A percentile compares a stretch with the other conserved stretches of the same genome.
Evolutionary conservation across 2,113 vertebrate species (phyloP).

Genomic region (Pterocles orientalis): DNA sequence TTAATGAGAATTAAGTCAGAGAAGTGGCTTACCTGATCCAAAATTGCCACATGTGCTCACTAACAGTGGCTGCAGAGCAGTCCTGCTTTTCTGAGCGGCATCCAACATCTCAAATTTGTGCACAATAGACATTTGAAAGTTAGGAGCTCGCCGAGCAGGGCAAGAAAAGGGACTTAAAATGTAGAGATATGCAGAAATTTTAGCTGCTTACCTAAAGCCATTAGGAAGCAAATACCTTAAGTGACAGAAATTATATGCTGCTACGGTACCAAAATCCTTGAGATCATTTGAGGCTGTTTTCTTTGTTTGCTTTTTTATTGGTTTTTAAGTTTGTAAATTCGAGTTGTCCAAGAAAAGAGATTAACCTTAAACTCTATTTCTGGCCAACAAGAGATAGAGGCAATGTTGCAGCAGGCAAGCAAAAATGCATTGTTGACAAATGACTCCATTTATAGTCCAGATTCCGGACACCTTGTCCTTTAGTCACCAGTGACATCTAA

Average conservation of each 20-base stretch:
- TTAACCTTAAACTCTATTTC: constrained; percentile 59
- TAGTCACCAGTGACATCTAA: constrained; percentile 77
- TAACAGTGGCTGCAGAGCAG: background rate
- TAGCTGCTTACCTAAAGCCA: background rate
- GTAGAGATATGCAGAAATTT: background rate
- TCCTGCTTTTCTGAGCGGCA: background rate
- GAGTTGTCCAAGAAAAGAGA: background rate
- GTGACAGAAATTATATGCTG: background rate
- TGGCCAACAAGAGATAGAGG: constrained; percentile 24
- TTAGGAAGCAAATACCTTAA: background rate
- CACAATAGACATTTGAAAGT: background rate
- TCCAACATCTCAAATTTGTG: rapidly evolving
- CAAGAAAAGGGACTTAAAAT: background rate
- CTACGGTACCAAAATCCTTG: background rate
- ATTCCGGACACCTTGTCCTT: constrained; percentile 72
- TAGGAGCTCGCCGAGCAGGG: background rate
- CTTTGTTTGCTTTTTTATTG: background rate
- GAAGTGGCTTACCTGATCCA: background rate
- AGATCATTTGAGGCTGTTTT: background rate
- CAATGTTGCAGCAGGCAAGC: constrained; percentile 49
- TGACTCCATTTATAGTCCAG: constrained; percentile 72
- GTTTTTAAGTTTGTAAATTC: background rate
- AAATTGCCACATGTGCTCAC: rapidly evolving
- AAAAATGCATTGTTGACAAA: constrained; percentile 73
- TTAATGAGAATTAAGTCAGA: constrained; percentile 14